phyloP scores from a whole-genome alignment of 1,140 invertebrate genomes.

The Heliothis subflexa region DNA sequence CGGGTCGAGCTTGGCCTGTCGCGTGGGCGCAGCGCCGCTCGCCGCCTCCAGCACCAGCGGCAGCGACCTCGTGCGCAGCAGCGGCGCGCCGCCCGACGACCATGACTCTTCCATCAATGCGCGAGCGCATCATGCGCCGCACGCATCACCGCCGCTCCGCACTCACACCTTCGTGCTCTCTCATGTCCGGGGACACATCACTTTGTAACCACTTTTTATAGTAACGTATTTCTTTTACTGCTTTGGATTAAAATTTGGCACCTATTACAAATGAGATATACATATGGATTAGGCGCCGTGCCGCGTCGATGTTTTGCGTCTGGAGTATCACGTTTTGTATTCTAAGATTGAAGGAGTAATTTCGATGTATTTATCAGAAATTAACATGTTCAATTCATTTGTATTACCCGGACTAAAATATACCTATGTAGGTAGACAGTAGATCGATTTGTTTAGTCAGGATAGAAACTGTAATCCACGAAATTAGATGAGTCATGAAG shows the following conservation, averaged over 20 bases:
- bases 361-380: too few species aligned
- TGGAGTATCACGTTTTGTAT: too few species aligned
- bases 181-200: slow-evolving; percentile 73
- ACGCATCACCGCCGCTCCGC: slow-evolving; percentile 72
- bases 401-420: too few species aligned
- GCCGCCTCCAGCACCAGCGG: slow-evolving; percentile 80
- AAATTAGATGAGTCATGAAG: background rate
- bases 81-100: slow-evolving; percentile 84
- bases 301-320: too few species aligned
- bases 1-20: slow-evolving; percentile 79
- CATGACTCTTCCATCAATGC: slow-evolving; percentile 85
- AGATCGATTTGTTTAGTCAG: too few species aligned
- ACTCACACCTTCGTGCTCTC: slow-evolving; percentile 55
- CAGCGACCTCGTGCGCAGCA: slow-evolving; percentile 80
- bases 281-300: background rate
- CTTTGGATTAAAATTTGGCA: background rate
- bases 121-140: slow-evolving; percentile 76
- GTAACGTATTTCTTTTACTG: background rate
- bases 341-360: too few species aligned
- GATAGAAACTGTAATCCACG: background rate
- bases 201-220: slow-evolving; percentile 49
- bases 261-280: background rate
- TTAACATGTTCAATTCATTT: too few species aligned
- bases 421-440: too few species aligned
- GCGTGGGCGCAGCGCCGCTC: slow-evolving; percentile 68